Evolutionary conservation across 2,888 invertebrate genomes (phyloP), one percentile per base, ranked within the genome.

Genomic region (Leptinotarsa peninsularis): DNA sequence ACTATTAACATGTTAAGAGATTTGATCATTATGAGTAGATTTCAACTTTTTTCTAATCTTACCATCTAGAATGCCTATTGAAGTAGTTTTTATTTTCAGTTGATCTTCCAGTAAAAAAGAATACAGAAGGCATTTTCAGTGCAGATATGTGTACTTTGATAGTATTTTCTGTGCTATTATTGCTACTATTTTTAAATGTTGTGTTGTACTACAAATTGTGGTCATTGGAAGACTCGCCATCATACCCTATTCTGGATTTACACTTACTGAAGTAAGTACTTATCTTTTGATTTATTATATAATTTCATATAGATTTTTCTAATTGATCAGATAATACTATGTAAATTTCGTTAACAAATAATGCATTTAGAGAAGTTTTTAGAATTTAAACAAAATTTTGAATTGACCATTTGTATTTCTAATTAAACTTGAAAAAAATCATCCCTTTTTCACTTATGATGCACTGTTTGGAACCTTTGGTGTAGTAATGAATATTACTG

Each of bases 141-240:
- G 84, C 85, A 7, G 85, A 86, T 78, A 82, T 85, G 54, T 83
- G 87, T 67, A 87, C 86, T 50, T 76, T 84, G 86, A 89, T 90
- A 81, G 90, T 91, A 79, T 88, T 90, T 82, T 84, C 88, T 80
- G 87, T 93, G 80, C 89, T 94, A 88, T 89, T 93, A 84, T 89
- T 92, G 80, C 90, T 92, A 81, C 90, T 94, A 80, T 89, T 95
- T 83, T 88, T 95, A 83, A 95, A 95, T 90, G 94, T 94, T 80
- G 90, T 95, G 87, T 91, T 97, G 76, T 96, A 96, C 90, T 94
- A 94, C 89, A 93, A 94, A 89, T 90, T 97, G 81, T 94, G 94
- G 93, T 90, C 92, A 81, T 88, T 94, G 79, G 94, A 95, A 86
- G 91, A 92, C 77, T 86, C 89, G 58, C 88, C 90, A 54, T 88